These are phyloP conservation scores for Hirtodrosophila trivittata DNA, from an alignment of 2,888 invertebrate genomes.

Conservation along the genomic window DNA sequence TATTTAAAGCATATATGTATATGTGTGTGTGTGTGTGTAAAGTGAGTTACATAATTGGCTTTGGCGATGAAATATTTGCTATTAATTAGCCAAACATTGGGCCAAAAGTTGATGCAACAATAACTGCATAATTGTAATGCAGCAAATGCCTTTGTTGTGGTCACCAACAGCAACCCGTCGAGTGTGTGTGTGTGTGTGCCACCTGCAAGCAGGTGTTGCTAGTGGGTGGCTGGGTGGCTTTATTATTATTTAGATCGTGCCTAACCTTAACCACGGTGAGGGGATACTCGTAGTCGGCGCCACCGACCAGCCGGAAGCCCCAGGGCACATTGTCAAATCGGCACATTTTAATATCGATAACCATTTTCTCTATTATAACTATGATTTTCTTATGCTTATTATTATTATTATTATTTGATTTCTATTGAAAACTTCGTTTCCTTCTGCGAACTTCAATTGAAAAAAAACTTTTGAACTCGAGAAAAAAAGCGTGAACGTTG, in stretches of 20 bases:
- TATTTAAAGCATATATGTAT: background rate
- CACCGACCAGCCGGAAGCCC: constrained; percentile 91
- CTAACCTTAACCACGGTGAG: constrained; percentile 90
- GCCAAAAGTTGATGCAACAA: constrained; percentile 30
- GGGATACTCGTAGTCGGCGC: constrained; percentile 89
- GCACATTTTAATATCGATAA: constrained; percentile 87
- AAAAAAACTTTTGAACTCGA: constrained; percentile 1
- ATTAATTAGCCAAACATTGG: constrained; percentile 51
- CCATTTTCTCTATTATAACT: constrained; percentile 86
- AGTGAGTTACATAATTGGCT: constrained; percentile 48
- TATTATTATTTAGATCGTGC: constrained; percentile 29
- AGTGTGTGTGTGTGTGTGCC: background rate
- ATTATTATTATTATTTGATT: background rate
- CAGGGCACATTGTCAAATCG: constrained; percentile 88
- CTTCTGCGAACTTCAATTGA: background rate
- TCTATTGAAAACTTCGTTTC: background rate
- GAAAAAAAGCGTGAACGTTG: constrained; percentile 6
- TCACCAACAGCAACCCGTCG: constrained; percentile 3
- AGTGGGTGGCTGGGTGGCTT: too few relatives aligned
- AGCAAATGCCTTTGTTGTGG: constrained; percentile 37
- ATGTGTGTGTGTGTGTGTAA: constrained; percentile 12
- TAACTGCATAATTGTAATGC: constrained; percentile 27
- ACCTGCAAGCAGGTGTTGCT: too few relatives aligned
- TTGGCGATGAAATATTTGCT: constrained; percentile 53
- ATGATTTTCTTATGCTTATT: too few relatives aligned